Evolutionary conservation across 2,113 vertebrate genomes (phyloP), one percentile per base, ranked within the genome.

Genomic region (Hirundichthys speculiger): DNA sequence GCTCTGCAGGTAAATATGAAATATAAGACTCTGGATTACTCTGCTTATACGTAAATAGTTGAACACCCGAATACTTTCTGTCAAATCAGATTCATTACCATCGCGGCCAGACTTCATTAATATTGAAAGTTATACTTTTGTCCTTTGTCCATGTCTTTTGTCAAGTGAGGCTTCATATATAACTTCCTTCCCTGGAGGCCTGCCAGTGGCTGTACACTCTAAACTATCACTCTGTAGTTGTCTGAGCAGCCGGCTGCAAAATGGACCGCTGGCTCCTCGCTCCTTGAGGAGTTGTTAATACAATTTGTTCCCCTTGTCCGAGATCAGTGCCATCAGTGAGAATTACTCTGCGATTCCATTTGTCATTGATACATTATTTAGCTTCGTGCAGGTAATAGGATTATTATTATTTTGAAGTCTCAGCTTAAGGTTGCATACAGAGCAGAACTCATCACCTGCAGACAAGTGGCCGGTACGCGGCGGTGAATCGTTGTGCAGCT

Each of bases 211-310:
- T 82, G 51, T 51, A 73, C 64, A 3, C 79, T 65, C 27, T 73
- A 59, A 79, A 70, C 70, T 56, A 2, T 67, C 61, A 64, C 62
- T 53, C 56, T 38, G 2, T n/a, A 13, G 43, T 53, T 62, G 38
- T 73, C 63, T 82, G 57, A 46, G 75, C 76, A 67, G 77, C 79
- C 84, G 30, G 64, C 69, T 75, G 81, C 85, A 91, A 84, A 92
- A 91, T 86, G 64, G 64, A 90, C 83, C 85, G 92, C 84, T 67
- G 70, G 81, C 90, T 88, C 81, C 79, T 90, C 87, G 94, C 92
- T 91, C 84, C 90, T 77, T 50, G 71, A 82, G 83, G 81, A 88
- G 84, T 88, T 91, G 61, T 24, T 15, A 3, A n/a, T n/a, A 34
- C 30, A 34, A 1, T 34, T 34, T 5, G 30, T 34, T 34, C 11